Base-by-base conservation (phyloP, 2,888 invertebrate species). In the Microctonus hyperodae region DNA sequence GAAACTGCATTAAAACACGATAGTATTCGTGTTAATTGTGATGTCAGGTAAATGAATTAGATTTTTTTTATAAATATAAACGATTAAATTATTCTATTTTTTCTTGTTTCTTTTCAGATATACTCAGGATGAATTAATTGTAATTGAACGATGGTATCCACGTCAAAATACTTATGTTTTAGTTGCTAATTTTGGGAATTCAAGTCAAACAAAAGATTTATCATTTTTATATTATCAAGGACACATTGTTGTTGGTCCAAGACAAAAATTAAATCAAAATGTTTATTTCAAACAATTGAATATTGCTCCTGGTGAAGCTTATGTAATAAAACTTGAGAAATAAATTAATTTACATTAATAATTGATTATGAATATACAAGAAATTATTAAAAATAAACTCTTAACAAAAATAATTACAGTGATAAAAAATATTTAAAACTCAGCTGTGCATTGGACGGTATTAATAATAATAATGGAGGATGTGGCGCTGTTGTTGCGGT, bases 101-200 rank as follows among this genome's bases (percentile, higher is more conserved):
- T 31, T 2, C 61, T 11, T 33, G 1, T n/a, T 44, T 33, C 22
- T 23, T 59, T 40, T n/a, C 66, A 85, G 90, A 68, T 88, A 89
- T 77, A 87, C 88, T 28, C 86, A 87, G 44, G 87, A 89, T 53
- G 88, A 90, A 76, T 78, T 88, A 65, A 86, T 94, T 55, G 85
- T 94, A 2, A 88, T 93, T 20, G 93, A 94, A 78, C 86, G 94
- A 55, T 91, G 90, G 88, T 94, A 90, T 82, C 94, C 94, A 0
- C 87, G 94, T 16, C 87, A 92, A 67, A 91, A 92, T 78, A 89
- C 92, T 0, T 93, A 91, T 78, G 91, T 92, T 0, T 89, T 92
- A 68, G 88, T 94, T 0, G 90, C 90, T 1, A 94, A 94, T 85
- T 86, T 93, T 2, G 92, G 91, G 0, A 85, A 81, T 44, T 81